Conservation (phyloP, 2,113 vertebrate species). For the Edolisoma coerulescens region DNA sequence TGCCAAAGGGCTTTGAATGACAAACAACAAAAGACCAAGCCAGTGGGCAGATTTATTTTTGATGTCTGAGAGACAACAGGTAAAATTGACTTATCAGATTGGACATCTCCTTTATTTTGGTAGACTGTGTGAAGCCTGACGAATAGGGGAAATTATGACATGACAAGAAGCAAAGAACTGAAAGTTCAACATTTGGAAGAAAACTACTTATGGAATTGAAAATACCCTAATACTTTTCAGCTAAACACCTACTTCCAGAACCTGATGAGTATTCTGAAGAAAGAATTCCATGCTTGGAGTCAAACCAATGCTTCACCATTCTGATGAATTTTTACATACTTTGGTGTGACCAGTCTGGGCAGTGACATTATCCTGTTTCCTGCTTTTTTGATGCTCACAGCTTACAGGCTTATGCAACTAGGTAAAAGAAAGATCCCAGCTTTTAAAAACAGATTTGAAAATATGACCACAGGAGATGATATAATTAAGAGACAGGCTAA, state of each 20-base stretch:
- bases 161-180: background rate
- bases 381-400: background rate
- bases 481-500: background rate
- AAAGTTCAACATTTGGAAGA: background rate
- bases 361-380: background rate
- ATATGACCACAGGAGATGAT: fast-evolving
- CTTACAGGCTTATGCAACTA: background rate
- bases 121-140: background rate
- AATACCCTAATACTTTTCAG: background rate
- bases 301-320: background rate
- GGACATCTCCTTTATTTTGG: background rate
- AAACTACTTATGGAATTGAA: background rate
- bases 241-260: background rate
- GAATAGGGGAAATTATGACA: background rate
- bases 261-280: background rate
- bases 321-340: background rate
- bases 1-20: background rate
- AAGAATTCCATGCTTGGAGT: background rate
- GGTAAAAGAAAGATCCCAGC: background rate
- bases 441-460: background rate
- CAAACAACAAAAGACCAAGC: background rate
- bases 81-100: background rate
- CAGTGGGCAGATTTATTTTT: background rate
- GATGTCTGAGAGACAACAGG: background rate
- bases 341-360: background rate